Evolutionary conservation across 2,888 invertebrate species (phyloP).

Genomic region (Mamestra brassicae): DNA sequence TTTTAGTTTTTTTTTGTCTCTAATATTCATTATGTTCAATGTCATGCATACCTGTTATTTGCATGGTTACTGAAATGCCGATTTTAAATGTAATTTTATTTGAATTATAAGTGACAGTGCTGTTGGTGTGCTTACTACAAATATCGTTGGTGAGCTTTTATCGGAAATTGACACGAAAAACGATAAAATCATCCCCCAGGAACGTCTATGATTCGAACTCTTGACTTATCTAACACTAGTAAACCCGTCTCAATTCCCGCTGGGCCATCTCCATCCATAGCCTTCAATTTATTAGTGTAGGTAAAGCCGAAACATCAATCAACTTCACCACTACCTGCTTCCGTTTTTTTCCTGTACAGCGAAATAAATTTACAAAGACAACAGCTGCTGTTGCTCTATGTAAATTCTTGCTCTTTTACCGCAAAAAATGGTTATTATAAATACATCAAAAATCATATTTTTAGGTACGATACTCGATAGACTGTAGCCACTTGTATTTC

Average conservation of each 20-base stretch:
- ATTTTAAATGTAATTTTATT: too few species aligned
- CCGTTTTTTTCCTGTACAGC: background rate
- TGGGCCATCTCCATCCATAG: background rate
- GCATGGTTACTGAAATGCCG: too few species aligned
- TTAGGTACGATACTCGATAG: background rate
- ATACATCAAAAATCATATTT: constrained; percentile 3
- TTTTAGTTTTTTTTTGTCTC: too few species aligned
- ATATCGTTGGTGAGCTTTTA: too few species aligned
- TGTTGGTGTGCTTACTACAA: too few species aligned
- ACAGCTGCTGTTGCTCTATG: constrained; percentile 29
- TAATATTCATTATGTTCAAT: too few species aligned
- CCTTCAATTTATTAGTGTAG: constrained; percentile 1
- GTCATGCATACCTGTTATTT: too few species aligned
- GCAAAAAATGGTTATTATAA: constrained; percentile 1
- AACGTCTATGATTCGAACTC: too few species aligned
- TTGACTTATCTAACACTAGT: background rate
- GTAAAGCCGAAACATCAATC: constrained; percentile 27
- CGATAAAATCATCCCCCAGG: too few species aligned
- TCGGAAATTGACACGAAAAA: too few species aligned
- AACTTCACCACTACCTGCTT: constrained; percentile 2
- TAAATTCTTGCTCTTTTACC: constrained; percentile 25
- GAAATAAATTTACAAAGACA: constrained; percentile 43
- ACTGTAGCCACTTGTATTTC: background rate
- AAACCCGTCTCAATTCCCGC: background rate
- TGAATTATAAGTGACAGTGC: too few species aligned